A percentile compares a stretch with the other conserved stretches of the same genome.
phyloP scores from a whole-genome alignment of 2,888 invertebrate genomes.

The Chrysotoxum bicinctum region DNA sequence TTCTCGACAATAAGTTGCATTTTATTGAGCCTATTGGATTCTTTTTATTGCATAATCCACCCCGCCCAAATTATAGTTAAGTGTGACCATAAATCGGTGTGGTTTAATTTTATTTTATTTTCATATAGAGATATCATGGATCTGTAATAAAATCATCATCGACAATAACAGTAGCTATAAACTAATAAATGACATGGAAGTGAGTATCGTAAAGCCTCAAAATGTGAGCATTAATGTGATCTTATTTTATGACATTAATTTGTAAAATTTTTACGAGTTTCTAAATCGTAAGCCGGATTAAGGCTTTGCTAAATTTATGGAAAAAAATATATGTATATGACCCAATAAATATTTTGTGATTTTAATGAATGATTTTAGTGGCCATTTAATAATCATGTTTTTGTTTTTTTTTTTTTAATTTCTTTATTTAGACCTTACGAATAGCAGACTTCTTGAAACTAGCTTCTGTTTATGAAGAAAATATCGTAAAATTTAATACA shows the following conservation, averaged over 20 bases:
- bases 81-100: background rate
- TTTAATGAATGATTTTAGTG: background rate
- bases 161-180: constrained; percentile 4
- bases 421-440: background rate
- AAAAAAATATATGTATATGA: background rate
- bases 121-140: background rate
- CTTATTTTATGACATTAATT: constrained; percentile 2
- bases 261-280: background rate
- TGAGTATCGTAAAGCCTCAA: background rate
- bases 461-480: background rate
- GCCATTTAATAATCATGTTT: background rate
- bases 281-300: background rate
- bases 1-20: background rate
- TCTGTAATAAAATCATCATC: constrained; percentile 14
- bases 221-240: constrained; percentile 1
- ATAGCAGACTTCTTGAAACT: background rate
- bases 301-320: background rate
- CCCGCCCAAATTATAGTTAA: background rate
- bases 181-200: background rate
- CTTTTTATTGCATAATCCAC: background rate
- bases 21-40: background rate
- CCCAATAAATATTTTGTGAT: background rate
- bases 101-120: background rate
- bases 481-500: background rate
- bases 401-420: background rate